phyloP scores from a whole-genome alignment of 2,888 invertebrate species.

The Euzophera pinguis region DNA sequence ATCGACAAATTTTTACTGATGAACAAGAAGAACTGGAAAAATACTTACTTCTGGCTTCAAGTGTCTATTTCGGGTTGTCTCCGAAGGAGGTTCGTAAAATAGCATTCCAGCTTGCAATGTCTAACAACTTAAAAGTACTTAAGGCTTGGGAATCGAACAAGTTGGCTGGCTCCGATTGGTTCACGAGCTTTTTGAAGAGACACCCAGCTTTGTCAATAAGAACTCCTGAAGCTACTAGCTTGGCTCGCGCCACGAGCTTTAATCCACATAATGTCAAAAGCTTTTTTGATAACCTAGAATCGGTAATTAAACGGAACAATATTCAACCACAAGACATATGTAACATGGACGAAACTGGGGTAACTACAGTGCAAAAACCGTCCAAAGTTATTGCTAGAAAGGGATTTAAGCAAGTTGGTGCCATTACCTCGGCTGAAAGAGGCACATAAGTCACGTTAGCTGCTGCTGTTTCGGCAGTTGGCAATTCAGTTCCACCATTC shows the following conservation, averaged over 20 bases:
- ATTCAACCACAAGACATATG: conserved; percentile 13
- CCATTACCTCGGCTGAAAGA: background rate
- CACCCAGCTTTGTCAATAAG: conserved; percentile 13
- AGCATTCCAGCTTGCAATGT: conserved; percentile 9
- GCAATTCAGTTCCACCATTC: conserved; percentile 10
- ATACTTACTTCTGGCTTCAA: background rate
- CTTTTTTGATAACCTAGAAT: conserved; percentile 19
- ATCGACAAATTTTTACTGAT: background rate
- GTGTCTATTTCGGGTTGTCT: conserved; percentile 10
- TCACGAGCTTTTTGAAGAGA: conserved; percentile 7
- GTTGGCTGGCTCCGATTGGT: conserved; percentile 15
- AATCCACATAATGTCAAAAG: conserved; percentile 18
- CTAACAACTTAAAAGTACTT: background rate
- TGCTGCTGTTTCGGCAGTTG: background rate
- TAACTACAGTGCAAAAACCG: conserved; percentile 6
- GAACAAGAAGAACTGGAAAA: background rate
- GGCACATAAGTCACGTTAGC: background rate
- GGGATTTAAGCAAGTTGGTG: background rate
- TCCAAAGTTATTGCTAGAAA: conserved; percentile 5
- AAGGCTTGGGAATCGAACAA: background rate
- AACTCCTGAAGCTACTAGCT: conserved; percentile 13
- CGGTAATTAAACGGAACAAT: conserved; percentile 17
- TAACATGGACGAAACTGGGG: conserved; percentile 25
- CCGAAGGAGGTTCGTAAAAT: conserved; percentile 12
- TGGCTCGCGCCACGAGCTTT: conserved; percentile 18